phyloP scores from a whole-genome alignment of 2,888 invertebrate genomes.

The Lasioglossum figueresi region DNA sequence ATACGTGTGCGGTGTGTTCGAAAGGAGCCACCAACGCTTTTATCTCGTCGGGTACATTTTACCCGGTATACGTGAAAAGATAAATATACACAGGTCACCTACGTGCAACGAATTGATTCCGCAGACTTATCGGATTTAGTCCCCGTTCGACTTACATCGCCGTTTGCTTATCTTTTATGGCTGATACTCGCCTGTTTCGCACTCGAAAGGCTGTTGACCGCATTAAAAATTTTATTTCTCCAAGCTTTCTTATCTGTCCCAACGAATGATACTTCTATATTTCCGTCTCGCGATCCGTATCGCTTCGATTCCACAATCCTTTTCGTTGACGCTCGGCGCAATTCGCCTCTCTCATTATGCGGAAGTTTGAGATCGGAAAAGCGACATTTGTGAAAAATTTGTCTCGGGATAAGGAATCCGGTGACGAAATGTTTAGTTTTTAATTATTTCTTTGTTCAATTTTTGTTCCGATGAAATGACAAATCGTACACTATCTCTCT shows the following conservation, averaged over 20 bases:
- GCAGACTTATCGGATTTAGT: conserved; percentile 62
- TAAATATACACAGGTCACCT: conserved; percentile 64
- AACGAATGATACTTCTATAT: not conserved
- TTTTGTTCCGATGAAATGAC: not conserved
- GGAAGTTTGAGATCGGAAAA: not conserved
- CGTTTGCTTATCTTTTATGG: conserved; percentile 52
- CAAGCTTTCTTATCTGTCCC: not conserved
- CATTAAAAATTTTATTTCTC: conserved; percentile 8
- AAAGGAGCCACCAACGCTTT: conserved; percentile 44
- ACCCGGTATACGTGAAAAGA: conserved; percentile 53
- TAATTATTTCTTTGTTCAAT: not conserved
- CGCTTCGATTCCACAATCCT: not conserved
- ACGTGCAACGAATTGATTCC: conserved; percentile 63
- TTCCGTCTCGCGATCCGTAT: not conserved
- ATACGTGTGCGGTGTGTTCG: conserved; percentile 24
- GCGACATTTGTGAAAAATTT: not conserved
- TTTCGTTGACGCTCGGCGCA: not conserved
- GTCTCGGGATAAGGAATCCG: not conserved
- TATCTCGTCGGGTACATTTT: conserved; percentile 50
- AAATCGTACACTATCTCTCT: too few species aligned
- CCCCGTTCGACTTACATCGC: conserved; percentile 49
- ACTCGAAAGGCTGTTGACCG: not conserved
- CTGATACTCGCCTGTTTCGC: conserved; percentile 19
- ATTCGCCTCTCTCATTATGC: not conserved
- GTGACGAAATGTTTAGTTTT: too few species aligned